Conservation (phyloP, 2,113 vertebrate genomes). For the Trachemys scripta region DNA sequence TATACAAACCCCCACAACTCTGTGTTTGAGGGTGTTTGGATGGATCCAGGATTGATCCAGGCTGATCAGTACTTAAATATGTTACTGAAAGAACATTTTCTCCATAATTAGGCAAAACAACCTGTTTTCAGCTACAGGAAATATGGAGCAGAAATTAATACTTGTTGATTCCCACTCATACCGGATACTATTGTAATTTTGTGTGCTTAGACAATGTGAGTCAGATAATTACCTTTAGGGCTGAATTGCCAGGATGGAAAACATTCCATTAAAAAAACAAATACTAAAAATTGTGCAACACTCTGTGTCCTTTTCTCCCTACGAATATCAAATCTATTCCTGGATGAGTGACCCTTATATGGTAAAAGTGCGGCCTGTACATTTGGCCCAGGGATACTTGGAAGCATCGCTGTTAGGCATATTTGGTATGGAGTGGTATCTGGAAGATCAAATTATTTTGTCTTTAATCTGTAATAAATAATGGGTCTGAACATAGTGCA, state of each 20-base stretch:
- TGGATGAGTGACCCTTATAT: background rate
- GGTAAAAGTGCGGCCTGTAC: background rate
- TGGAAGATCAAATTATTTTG: constrained; percentile 57
- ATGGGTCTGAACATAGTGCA: constrained; percentile 12
- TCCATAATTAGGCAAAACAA: background rate
- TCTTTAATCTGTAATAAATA: constrained; percentile 64
- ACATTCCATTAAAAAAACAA: background rate
- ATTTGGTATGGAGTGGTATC: constrained; percentile 27
- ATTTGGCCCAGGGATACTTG: constrained; percentile 3
- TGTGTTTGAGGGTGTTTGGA: background rate
- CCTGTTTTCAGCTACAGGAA: background rate
- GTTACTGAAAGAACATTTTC: background rate
- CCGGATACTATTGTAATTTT: background rate
- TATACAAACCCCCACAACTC: background rate
- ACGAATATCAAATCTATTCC: background rate
- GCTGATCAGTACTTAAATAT: background rate
- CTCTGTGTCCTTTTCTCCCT: background rate
- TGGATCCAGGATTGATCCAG: background rate
- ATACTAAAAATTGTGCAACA: background rate
- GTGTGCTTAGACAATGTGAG: constrained; percentile 25
- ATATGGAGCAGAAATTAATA: background rate
- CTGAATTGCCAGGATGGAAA: constrained; percentile 18
- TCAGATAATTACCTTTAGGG: constrained; percentile 35
- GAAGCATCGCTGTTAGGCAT: background rate
- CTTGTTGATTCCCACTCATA: background rate